These are phyloP conservation scores for Pterophyllum scalare DNA, from an alignment of 2,113 vertebrate species.

Conservation along the genomic window DNA sequence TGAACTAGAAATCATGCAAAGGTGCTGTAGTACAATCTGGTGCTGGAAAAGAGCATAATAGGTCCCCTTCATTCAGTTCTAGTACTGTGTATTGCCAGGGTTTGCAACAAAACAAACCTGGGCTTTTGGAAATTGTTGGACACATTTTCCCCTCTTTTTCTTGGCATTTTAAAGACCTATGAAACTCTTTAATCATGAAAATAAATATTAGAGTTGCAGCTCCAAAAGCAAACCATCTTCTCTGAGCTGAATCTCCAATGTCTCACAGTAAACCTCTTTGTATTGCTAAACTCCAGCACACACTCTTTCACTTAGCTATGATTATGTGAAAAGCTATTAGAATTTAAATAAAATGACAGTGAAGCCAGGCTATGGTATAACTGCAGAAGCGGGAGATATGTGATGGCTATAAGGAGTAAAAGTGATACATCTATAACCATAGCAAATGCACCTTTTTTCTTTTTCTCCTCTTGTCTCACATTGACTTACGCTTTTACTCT, in stretches of 20 bases:
- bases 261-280: background rate
- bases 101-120: background rate
- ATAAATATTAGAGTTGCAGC: background rate
- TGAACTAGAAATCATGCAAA: too few species aligned
- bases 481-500: slow-evolving; percentile 18
- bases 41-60: background rate
- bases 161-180: background rate
- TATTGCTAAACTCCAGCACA: background rate
- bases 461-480: background rate
- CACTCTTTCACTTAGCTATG: background rate
- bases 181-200: background rate
- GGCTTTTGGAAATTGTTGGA: background rate
- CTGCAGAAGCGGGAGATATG: background rate
- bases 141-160: background rate
- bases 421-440: background rate
- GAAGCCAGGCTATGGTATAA: background rate
- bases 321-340: background rate
- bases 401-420: background rate
- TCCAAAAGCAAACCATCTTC: background rate
- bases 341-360: slow-evolving; percentile 1
- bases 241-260: background rate
- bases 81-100: background rate
- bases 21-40: too few species aligned
- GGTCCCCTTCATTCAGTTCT: background rate
- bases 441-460: background rate